phyloP scores from a whole-genome alignment of 2,113 vertebrate genomes.

The Notiomystis cincta region DNA sequence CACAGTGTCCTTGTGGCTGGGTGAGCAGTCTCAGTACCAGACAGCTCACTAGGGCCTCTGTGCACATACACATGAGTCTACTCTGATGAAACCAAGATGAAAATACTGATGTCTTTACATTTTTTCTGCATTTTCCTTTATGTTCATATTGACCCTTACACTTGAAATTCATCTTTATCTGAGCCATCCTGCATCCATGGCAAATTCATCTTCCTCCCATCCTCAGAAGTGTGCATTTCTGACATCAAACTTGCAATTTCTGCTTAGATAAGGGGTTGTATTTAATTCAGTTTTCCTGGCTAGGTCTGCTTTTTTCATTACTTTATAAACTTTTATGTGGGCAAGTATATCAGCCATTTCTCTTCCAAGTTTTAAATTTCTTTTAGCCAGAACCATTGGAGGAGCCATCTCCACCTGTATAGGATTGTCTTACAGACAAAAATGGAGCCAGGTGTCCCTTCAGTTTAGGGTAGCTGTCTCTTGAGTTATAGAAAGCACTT shows the following conservation, averaged over 20 bases:
- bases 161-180: not conserved
- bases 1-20: not conserved
- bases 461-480: not conserved
- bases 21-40: not conserved
- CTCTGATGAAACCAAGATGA: not conserved
- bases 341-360: not conserved
- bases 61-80: not conserved
- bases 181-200: not conserved
- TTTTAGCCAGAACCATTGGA: not conserved
- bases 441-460: not conserved
- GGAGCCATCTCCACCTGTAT: not conserved
- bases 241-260: not conserved
- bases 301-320: not conserved
- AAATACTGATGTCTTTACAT: not conserved
- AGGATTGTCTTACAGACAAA: not conserved
- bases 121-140: not conserved
- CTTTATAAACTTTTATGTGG: not conserved
- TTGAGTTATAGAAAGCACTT: not conserved
- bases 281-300: not conserved
- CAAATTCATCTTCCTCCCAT: not conserved
- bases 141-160: not conserved
- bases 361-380: not conserved
- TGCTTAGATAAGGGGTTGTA: not conserved
- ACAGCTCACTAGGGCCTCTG: not conserved
- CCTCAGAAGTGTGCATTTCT: not conserved